Evolutionary conservation across 23 tunicate species (phyloP).

Genomic region (Ciona savignyi): DNA sequence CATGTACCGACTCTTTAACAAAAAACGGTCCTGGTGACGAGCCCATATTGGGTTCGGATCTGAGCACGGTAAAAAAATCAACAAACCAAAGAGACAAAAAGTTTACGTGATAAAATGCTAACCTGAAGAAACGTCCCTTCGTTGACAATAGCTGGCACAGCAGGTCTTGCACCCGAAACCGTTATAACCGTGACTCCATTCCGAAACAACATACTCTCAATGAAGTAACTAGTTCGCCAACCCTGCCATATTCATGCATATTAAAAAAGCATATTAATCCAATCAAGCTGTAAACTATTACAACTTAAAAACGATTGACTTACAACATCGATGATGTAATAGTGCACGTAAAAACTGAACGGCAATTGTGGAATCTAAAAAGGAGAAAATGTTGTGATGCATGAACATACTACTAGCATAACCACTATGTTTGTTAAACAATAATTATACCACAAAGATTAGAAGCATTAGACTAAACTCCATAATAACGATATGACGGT

Average conservation of each 20-base stretch:
- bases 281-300: background rate
- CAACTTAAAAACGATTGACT: background rate
- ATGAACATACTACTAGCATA: no score
- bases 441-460: no score
- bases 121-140: constrained; percentile 1
- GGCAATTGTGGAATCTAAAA: constrained; percentile 17
- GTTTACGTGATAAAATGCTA: background rate
- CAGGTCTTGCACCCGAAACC: background rate
- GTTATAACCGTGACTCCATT: constrained; percentile 33
- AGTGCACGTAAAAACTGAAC: constrained; percentile 20
- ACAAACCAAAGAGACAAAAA: no score
- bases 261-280: background rate
- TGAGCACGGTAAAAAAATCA: no score
- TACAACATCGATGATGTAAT: constrained; percentile 50
- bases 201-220: constrained; percentile 28
- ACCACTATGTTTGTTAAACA: no score
- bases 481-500: no score
- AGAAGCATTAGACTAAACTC: no score
- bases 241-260: constrained; percentile 1
- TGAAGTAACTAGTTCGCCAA: constrained; percentile 26
- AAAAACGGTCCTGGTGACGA: no score
- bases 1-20: no score
- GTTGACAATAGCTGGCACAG: constrained; percentile 1
- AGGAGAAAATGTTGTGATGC: background rate
- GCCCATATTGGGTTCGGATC: no score